Evolutionary conservation across 2,113 vertebrate species (phyloP).

Genomic region (Clarias batrachus): DNA sequence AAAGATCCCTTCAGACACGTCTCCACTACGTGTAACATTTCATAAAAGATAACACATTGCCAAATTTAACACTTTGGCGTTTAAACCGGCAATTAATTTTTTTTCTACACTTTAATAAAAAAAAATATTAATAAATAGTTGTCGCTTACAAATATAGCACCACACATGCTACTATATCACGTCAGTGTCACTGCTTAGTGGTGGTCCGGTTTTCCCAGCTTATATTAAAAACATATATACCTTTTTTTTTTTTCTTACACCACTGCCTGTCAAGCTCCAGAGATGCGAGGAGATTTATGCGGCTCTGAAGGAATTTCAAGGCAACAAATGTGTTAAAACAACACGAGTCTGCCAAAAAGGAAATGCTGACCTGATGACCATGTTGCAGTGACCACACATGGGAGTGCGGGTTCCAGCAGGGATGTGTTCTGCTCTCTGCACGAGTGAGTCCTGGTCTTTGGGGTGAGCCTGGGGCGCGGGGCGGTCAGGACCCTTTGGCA

Average conservation of each 20-base stretch:
- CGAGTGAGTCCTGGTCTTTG: constrained; percentile 81
- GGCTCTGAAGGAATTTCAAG: not conserved
- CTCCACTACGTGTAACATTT: no score
- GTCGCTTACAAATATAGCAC: not conserved
- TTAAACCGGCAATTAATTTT: not conserved
- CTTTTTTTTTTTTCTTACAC: not conserved
- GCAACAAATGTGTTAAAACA: constrained; percentile 10
- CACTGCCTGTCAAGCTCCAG: not conserved
- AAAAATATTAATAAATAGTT: no score
- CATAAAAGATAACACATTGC: not conserved
- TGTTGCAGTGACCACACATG: constrained; percentile 89
- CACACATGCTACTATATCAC: not conserved
- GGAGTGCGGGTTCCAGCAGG: constrained; percentile 91
- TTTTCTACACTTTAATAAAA: not conserved
- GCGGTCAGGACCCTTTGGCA: constrained; percentile 62
- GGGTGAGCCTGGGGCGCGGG: constrained; percentile 68
- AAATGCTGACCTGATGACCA: constrained; percentile 83
- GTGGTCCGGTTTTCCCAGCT: not conserved
- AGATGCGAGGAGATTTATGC: not conserved
- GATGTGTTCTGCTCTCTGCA: constrained; percentile 93
- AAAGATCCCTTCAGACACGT: no score
- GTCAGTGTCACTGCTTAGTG: not conserved
- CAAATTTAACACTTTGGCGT: not conserved
- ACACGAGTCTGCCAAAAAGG: not conserved
- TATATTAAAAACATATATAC: not conserved